These are phyloP conservation scores for Drosophila emarginata DNA, from an alignment of 2,888 invertebrate species.

Conservation along the genomic window DNA sequence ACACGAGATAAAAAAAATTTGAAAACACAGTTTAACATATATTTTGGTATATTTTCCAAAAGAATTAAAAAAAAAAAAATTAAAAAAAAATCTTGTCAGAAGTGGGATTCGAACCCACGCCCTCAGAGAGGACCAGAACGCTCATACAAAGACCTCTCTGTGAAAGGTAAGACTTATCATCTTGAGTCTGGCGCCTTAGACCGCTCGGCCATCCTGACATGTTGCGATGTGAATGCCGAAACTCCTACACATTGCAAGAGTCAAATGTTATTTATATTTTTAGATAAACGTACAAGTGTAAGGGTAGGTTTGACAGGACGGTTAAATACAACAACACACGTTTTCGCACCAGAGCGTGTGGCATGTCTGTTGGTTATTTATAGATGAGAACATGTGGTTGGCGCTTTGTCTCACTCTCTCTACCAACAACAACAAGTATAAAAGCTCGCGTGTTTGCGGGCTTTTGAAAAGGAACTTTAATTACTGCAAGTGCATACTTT, in stretches of 20 bases:
- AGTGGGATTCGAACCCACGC: conserved; percentile 82
- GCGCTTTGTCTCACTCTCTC: conserved; percentile 16
- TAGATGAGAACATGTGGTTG: conserved; percentile 40
- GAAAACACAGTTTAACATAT: not conserved
- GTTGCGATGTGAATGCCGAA: conserved; percentile 22
- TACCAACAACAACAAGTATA: not conserved
- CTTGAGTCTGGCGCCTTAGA: conserved; percentile 81
- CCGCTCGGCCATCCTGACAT: conserved; percentile 81
- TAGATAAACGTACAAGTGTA: conserved; percentile 9
- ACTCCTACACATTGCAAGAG: not conserved
- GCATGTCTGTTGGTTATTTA: conserved; percentile 66
- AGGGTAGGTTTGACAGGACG: not conserved
- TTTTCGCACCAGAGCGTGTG: conserved; percentile 59
- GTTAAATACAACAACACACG: conserved; percentile 45
- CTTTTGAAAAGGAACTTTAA: conserved; percentile 43
- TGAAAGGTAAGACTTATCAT: conserved; percentile 58
- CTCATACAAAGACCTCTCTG: conserved; percentile 59
- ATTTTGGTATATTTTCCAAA: not conserved
- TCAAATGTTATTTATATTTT: conserved; percentile 15
- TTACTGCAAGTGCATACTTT: conserved; percentile 55
- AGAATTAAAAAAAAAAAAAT: conserved; percentile 23
- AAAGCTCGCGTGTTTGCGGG: conserved; percentile 47
- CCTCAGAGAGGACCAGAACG: conserved; percentile 82
- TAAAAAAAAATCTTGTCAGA: conserved; percentile 71
- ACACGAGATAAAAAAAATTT: not conserved